Percentiles rank a stretch among this genome's conserved stretches.
Evolutionary conservation across 2,888 invertebrate genomes (phyloP).

Genomic region (Dasysyrphus albostriatus): DNA sequence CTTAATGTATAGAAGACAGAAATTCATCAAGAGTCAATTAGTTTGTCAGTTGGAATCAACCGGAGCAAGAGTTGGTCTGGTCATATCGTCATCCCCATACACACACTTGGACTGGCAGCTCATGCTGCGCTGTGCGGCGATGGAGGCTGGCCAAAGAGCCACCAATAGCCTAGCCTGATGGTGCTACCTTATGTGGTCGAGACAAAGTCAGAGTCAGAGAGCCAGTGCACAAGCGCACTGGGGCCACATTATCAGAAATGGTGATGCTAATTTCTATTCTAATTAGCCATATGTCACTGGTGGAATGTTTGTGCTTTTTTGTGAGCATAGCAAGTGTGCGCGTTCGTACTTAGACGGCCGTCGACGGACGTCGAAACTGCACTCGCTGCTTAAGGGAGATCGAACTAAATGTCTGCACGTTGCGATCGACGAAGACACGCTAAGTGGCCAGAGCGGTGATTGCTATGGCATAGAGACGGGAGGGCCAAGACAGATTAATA

Average conservation of each 20-base stretch:
- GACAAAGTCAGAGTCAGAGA: background rate
- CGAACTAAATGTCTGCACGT: conserved; percentile 41
- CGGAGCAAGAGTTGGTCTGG: conserved; percentile 33
- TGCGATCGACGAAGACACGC: conserved; percentile 43
- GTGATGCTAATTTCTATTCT: conserved; percentile 76
- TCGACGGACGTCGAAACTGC: background rate
- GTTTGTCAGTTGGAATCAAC: conserved; percentile 68
- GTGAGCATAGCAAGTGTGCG: conserved; percentile 35
- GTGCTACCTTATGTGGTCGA: conserved; percentile 56
- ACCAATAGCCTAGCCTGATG: conserved; percentile 22
- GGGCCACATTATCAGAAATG: conserved; percentile 71
- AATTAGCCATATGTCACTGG: conserved; percentile 75
- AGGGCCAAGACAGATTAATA: conserved; percentile 60
- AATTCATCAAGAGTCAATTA: conserved; percentile 75
- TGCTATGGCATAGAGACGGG: conserved; percentile 21
- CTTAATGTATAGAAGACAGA: conserved; percentile 22
- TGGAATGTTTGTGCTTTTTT: conserved; percentile 69
- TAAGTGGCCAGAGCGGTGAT: conserved; percentile 60
- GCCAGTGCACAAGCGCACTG: conserved; percentile 40
- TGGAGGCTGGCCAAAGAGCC: conserved; percentile 21
- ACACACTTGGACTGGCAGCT: conserved; percentile 25
- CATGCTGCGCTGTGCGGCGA: background rate
- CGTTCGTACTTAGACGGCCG: conserved; percentile 27
- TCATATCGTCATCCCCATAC: conserved; percentile 46
- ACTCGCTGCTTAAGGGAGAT: conserved; percentile 2